phyloP scores from a whole-genome alignment of 2,797 vertebrate genomes.

The Brachymystax lenok region DNA sequence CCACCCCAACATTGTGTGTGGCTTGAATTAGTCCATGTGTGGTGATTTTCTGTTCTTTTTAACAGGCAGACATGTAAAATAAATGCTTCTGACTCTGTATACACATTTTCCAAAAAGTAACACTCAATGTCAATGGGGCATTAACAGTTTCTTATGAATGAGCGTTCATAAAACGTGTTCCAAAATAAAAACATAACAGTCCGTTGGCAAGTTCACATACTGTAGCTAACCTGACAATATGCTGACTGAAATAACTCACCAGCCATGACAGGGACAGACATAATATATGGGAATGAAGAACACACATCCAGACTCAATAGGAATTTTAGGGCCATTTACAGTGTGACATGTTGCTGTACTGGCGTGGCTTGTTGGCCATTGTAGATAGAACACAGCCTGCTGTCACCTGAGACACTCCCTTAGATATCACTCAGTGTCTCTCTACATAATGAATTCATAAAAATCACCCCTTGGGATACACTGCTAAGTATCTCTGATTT shows the following conservation, averaged over 20 bases:
- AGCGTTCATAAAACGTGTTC: not conserved
- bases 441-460: not conserved
- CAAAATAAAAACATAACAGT: not conserved
- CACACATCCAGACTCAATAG: not conserved
- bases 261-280: not conserved
- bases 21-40: not conserved
- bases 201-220: not conserved
- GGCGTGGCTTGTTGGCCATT: not conserved
- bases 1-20: not conserved
- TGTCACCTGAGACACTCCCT: no score
- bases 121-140: no score
- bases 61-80: not conserved
- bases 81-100: not conserved
- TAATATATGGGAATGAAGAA: conserved; percentile 5
- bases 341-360: not conserved
- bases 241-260: not conserved
- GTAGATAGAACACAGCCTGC: no score
- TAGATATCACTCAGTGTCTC: not conserved
- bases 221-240: not conserved
- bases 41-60: not conserved
- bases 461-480: not conserved
- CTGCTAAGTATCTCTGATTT: not conserved
- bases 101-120: not conserved
- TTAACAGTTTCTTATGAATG: no score
- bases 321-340: not conserved